Percentiles rank a stretch among this genome's conserved stretches.
Conservation (phyloP, 2,797 vertebrate species). For the Poliocrania exsul region DNA sequence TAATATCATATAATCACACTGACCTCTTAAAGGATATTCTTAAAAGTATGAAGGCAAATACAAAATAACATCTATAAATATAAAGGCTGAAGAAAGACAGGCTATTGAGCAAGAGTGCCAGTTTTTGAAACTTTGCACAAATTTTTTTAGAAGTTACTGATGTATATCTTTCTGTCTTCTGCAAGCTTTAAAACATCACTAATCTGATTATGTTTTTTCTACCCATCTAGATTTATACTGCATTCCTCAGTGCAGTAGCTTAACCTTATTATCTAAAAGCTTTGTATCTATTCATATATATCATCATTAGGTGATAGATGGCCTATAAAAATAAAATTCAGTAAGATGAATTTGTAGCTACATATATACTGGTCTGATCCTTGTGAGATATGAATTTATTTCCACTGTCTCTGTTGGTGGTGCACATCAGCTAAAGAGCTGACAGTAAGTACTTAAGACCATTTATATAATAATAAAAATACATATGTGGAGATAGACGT, state of each 20-base stretch:
- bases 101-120: not conserved
- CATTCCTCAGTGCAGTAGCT: not conserved
- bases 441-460: not conserved
- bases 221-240: not conserved
- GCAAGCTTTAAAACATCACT: not conserved
- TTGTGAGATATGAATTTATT: not conserved
- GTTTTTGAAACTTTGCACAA: not conserved
- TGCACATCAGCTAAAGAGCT: not conserved
- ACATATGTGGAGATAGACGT: not conserved
- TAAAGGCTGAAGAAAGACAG: not conserved
- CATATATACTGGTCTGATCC: not conserved
- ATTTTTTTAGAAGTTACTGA: not conserved
- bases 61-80: not conserved
- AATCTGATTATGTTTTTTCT: not conserved
- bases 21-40: not conserved
- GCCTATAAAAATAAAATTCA: not conserved
- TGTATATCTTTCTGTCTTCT: not conserved
- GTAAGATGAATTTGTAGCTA: not conserved
- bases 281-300: not conserved
- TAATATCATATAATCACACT: not conserved
- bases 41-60: not conserved
- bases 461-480: not conserved
- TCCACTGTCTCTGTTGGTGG: not conserved
- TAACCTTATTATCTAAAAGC: slow-evolving; percentile 4
- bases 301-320: slow-evolving; percentile 3